These are phyloP conservation scores for Gadus macrocephalus DNA, from an alignment of 2,113 vertebrate species.

Conservation along the genomic window DNA sequence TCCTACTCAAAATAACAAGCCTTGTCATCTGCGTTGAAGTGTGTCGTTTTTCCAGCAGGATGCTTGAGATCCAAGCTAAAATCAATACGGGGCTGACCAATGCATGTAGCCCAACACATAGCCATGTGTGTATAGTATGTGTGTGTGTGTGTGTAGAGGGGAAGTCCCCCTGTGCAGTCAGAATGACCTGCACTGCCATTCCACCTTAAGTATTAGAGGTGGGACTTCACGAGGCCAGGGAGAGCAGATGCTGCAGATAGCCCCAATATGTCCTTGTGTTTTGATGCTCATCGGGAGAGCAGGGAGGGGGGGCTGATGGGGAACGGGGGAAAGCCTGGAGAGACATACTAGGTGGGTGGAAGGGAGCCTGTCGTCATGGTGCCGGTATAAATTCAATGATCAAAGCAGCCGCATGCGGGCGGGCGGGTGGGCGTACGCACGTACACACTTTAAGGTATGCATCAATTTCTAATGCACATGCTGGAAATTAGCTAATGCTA, in stretches of 20 bases:
- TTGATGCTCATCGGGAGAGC: conserved; percentile 17
- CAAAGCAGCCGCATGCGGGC: background rate
- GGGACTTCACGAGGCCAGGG: conserved; percentile 29
- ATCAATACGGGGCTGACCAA: conserved; percentile 35
- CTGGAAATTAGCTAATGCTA: too few relatives aligned
- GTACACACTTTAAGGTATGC: too few relatives aligned
- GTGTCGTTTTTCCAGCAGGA: background rate
- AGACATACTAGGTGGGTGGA: conserved; percentile 15
- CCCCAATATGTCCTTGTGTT: conserved; percentile 21
- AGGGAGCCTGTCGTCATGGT: conserved; percentile 40
- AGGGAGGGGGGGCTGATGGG: background rate
- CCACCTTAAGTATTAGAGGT: conserved; percentile 36
- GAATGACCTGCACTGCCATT: conserved; percentile 3
- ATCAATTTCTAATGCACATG: too few relatives aligned
- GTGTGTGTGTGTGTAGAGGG: background rate
- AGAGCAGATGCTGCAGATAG: conserved; percentile 33
- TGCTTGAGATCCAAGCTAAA: background rate
- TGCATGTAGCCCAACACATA: conserved; percentile 24
- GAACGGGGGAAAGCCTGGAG: background rate
- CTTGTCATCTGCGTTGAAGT: background rate
- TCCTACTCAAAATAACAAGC: too few relatives aligned
- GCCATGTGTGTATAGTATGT: conserved; percentile 3
- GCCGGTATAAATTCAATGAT: conserved; percentile 21
- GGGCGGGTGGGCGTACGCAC: background rate
- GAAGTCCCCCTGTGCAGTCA: background rate